Evolutionary conservation across 2,888 invertebrate species (phyloP).

Genomic region (Luperina nickerlii): DNA sequence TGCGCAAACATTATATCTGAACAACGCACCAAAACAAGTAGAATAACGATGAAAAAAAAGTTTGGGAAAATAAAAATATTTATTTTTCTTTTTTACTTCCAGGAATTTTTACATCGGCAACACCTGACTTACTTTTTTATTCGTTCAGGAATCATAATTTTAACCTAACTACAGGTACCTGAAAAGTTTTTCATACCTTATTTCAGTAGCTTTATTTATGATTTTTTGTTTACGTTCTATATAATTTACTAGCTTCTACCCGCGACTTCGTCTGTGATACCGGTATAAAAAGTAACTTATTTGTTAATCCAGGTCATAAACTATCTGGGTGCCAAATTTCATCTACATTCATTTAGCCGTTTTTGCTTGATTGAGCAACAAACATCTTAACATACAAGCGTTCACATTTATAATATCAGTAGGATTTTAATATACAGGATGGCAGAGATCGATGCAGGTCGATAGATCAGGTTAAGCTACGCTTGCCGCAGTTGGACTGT

Average conservation of each 20-base stretch:
- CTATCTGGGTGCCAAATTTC: background rate
- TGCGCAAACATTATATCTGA: constrained; percentile 42
- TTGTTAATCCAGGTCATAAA: background rate
- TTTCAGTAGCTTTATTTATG: background rate
- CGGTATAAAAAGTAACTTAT: background rate
- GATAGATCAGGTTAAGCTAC: too few relatives aligned
- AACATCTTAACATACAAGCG: too few relatives aligned
- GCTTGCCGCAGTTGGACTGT: too few relatives aligned
- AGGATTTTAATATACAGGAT: too few relatives aligned
- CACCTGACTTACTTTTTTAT: constrained; percentile 49
- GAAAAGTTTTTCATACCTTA: constrained; percentile 9
- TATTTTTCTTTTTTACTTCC: constrained; percentile 48
- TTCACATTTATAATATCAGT: too few relatives aligned
- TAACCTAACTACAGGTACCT: constrained; percentile 18
- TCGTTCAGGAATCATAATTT: constrained; percentile 35
- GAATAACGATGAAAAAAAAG: constrained; percentile 36
- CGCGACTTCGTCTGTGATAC: too few relatives aligned
- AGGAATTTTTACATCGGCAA: constrained; percentile 41
- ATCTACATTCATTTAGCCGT: background rate
- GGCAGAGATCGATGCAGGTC: too few relatives aligned
- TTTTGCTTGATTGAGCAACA: background rate
- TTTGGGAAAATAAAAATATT: constrained; percentile 29
- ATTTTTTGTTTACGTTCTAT: background rate
- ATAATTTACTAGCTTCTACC: background rate
- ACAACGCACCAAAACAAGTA: constrained; percentile 34